Percentiles rank a stretch among this genome's conserved stretches.
phyloP scores from a whole-genome alignment of 2,797 vertebrate genomes.

The Aldrovandia affinis region DNA sequence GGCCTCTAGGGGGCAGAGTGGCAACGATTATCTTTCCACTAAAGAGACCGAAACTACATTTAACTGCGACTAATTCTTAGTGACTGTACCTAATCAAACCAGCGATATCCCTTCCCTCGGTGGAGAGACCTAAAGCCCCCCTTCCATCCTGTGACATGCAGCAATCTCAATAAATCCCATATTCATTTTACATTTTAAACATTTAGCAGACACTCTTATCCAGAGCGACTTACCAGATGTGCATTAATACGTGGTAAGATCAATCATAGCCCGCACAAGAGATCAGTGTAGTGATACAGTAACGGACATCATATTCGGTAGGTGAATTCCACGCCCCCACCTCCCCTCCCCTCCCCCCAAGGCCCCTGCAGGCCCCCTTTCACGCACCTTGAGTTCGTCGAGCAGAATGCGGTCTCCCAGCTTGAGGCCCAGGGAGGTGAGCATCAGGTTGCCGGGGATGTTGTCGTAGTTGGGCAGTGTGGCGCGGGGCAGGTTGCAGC shows the following conservation, averaged over 20 bases:
- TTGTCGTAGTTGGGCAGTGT: conserved; percentile 93
- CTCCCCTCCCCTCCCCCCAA: neutral
- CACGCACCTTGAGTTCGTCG: conserved; percentile 84
- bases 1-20: neutral
- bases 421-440: conserved; percentile 83
- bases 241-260: too few species aligned
- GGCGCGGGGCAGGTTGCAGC: conserved; percentile 88
- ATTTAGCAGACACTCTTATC: too few species aligned
- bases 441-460: conserved; percentile 91
- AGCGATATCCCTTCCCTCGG: neutral
- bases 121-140: neutral
- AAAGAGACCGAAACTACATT: neutral
- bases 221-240: too few species aligned
- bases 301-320: too few species aligned
- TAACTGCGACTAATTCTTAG: neutral
- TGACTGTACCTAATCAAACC: neutral
- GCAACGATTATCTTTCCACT: neutral
- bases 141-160: too few species aligned
- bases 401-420: conserved; percentile 83
- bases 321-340: neutral
- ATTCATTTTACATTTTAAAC: too few species aligned
- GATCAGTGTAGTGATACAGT: too few species aligned
- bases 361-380: neutral
- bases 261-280: too few species aligned
- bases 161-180: too few species aligned